Base-by-base conservation (phyloP, 1,140 invertebrate genomes). In the Aphelinus atriplicis region DNA sequence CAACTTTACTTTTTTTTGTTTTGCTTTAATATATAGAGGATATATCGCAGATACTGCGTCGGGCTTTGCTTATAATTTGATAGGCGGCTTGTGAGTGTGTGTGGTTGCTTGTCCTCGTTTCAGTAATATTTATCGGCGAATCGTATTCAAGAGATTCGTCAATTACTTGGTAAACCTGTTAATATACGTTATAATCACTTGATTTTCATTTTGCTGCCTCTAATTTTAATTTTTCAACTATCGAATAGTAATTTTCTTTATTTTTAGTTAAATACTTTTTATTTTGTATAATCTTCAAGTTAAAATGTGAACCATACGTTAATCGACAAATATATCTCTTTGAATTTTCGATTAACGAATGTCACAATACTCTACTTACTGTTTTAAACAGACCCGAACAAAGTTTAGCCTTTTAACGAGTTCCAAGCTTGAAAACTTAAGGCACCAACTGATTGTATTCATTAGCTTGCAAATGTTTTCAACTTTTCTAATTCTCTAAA, bases 121-220 rank as follows among this genome's bases (percentile, higher is more conserved):
- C 68, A 71, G 71, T 68, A 56, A 71, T 68, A 56, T 71, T 61
- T 71, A 67, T 62, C 69, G 43, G 66, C 57, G 63, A 57, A 69
- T 57, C 60, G 65, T 82, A 81, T 78, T 80, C 78, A 80, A 82
- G 85, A 85, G 83, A 84, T 81, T 84, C 84, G 80, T 81, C 82
- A 79, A 81, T 87, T 85, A 87, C 80, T 88, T 88, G 86, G 86
- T 84, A 87, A 88, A 87, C 86, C 86, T 88, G 85, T 86, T 81
- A 85, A 87, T 83, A 87, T 83, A 83, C 78, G 86, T 80, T 84
- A 87, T 79, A 81, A 85, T 87, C 81, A 85, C 81, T 83, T 86
- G 77, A 81, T 82, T 71, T 72, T 47, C 68, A 68, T 76, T 76
- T 72, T 63, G 53, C 48, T 65, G 65, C 50, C 47, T 70, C 56